phyloP scores from a whole-genome alignment of 1,140 invertebrate species.

The Pachyrhynchus sulphureomaculatus region DNA sequence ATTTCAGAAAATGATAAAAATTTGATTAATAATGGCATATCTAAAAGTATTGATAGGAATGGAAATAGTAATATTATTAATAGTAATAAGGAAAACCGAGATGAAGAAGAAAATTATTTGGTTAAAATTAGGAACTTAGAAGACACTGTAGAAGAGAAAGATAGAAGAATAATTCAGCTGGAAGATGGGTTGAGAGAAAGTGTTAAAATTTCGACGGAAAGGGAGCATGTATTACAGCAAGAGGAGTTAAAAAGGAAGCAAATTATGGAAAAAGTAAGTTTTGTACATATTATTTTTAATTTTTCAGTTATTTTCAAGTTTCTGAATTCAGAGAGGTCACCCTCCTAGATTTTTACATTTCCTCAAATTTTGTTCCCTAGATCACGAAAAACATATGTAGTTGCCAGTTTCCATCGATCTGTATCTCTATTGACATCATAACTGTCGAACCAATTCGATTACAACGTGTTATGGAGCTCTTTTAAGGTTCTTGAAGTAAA shows the following conservation, averaged over 20 bases:
- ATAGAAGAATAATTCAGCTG: constrained; percentile 69
- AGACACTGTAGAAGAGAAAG: constrained; percentile 25
- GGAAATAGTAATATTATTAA: not conserved
- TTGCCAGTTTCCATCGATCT: too few relatives aligned
- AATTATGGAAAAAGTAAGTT: constrained; percentile 63
- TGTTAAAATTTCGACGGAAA: constrained; percentile 63
- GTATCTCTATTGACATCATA: too few relatives aligned
- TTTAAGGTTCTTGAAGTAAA: too few relatives aligned
- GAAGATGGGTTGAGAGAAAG: constrained; percentile 75
- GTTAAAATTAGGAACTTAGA: constrained; percentile 25
- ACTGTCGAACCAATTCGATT: too few relatives aligned
- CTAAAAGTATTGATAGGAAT: not conserved
- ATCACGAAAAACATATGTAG: too few relatives aligned
- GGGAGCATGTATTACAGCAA: constrained; percentile 62
- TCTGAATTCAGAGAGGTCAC: too few relatives aligned
- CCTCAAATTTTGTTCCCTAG: too few relatives aligned
- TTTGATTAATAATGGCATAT: constrained; percentile 12
- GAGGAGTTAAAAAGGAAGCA: constrained; percentile 62
- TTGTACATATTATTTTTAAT: too few relatives aligned
- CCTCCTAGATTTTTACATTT: too few relatives aligned
- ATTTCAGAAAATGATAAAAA: constrained; percentile 37
- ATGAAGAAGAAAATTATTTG: not conserved
- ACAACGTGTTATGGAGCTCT: too few relatives aligned
- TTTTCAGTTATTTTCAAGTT: too few relatives aligned
- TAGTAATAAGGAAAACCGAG: not conserved